Evolutionary conservation across 1,140 invertebrate species (phyloP).

Genomic region (Coenobita brevimanus): DNA sequence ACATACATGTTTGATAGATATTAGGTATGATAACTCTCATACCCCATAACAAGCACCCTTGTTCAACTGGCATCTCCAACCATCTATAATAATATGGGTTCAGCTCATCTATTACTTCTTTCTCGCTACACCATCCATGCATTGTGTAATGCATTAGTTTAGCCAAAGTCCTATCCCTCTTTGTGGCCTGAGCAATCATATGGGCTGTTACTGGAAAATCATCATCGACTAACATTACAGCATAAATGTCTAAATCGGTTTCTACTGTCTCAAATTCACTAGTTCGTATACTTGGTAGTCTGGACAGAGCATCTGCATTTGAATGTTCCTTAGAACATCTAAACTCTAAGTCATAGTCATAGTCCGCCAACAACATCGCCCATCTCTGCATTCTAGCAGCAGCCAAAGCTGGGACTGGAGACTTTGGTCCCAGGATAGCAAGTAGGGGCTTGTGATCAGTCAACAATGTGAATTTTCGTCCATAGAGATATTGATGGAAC

Average conservation of each 20-base stretch:
- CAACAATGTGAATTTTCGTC: constrained; percentile 25
- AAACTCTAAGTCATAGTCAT: constrained; percentile 5
- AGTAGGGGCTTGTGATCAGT: constrained; percentile 37
- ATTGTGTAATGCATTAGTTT: background rate
- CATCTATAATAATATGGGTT: background rate
- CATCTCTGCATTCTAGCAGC: constrained; percentile 30
- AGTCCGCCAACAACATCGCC: constrained; percentile 13
- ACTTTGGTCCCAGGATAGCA: constrained; percentile 16
- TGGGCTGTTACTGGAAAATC: background rate
- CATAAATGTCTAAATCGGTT: background rate
- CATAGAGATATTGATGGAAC: constrained; percentile 38
- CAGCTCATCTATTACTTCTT: constrained; percentile 7
- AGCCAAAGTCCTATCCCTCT: background rate
- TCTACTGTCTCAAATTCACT: no score
- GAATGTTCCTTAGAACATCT: background rate
- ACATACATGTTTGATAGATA: background rate
- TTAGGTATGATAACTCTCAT: background rate
- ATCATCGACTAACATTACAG: background rate
- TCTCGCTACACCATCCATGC: background rate
- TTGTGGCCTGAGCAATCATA: background rate
- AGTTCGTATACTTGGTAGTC: background rate
- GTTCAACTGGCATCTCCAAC: constrained; percentile 9
- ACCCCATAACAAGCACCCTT: background rate
- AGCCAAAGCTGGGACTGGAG: background rate
- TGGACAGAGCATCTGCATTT: constrained; percentile 28